These are phyloP conservation scores for Anhinga rufa DNA, from an alignment of 2,113 vertebrate species.

Conservation along the genomic window DNA sequence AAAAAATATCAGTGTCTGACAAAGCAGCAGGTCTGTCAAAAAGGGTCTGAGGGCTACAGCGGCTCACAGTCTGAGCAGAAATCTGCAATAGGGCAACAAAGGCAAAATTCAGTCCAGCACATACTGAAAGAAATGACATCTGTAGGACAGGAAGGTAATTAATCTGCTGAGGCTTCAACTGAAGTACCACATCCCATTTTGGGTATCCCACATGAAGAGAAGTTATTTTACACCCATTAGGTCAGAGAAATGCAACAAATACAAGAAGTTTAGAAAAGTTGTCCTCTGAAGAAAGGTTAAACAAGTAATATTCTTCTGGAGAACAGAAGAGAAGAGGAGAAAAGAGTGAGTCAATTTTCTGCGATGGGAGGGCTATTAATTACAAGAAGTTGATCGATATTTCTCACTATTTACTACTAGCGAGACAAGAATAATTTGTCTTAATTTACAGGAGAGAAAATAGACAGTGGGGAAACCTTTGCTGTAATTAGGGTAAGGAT, in stretches of 20 bases:
- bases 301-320: not conserved
- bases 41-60: not conserved
- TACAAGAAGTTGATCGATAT: not conserved
- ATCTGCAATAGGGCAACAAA: not conserved
- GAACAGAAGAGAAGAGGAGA: not conserved
- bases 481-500: not conserved
- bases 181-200: not conserved
- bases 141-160: not conserved
- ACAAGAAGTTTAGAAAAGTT: not conserved
- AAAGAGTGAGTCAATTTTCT: not conserved
- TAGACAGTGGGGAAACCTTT: not conserved
- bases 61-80: not conserved
- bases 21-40: not conserved
- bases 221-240: not conserved
- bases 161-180: not conserved
- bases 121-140: not conserved
- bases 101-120: not conserved
- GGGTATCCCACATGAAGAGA: not conserved
- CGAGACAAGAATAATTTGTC: not conserved
- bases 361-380: not conserved
- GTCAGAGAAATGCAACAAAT: not conserved
- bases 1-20: not conserved
- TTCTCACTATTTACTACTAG: not conserved
- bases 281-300: not conserved
- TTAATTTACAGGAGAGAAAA: not conserved